A percentile compares a stretch with the other conserved stretches of the same genome.
Conservation (phyloP, 2,113 vertebrate genomes). For the Crocuta crocuta region DNA sequence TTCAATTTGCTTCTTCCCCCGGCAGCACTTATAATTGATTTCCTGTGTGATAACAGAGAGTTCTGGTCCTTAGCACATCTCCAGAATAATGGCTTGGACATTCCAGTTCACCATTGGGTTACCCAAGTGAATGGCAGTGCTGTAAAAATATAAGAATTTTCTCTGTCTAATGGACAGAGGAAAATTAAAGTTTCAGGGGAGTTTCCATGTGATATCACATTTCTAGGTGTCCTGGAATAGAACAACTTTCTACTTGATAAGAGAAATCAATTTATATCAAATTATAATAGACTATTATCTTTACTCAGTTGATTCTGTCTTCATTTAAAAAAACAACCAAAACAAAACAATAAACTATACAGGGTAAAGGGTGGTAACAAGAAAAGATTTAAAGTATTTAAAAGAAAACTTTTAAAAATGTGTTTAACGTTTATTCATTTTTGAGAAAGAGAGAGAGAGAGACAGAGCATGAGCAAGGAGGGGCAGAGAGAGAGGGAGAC, state of each 20-base stretch:
- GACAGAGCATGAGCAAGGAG: too few species aligned
- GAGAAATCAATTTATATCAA: constrained; percentile 2
- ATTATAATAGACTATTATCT: background rate
- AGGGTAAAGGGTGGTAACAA: background rate
- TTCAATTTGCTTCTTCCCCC: background rate
- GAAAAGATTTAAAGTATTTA: constrained; percentile 20
- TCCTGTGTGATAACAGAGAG: background rate
- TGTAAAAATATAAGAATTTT: background rate
- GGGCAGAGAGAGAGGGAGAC: too few species aligned
- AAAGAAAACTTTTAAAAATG: background rate
- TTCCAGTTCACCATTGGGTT: background rate
- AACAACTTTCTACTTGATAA: background rate
- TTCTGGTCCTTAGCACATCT: constrained; percentile 6
- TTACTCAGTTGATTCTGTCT: background rate
- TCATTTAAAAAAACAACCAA: background rate
- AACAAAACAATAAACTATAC: background rate
- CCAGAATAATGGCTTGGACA: background rate
- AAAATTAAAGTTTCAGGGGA: background rate
- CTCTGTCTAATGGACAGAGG: background rate
- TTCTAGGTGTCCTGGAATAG: background rate
- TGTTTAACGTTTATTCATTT: too few species aligned
- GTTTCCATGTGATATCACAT: background rate
- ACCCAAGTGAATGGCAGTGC: background rate
- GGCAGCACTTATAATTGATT: background rate
- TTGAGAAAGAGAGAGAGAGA: too few species aligned